A percentile compares a stretch with the other conserved stretches of the same genome.
These are phyloP conservation scores for Mystacides longicornis DNA, from an alignment of 2,888 invertebrate species.

Conservation along the genomic window DNA sequence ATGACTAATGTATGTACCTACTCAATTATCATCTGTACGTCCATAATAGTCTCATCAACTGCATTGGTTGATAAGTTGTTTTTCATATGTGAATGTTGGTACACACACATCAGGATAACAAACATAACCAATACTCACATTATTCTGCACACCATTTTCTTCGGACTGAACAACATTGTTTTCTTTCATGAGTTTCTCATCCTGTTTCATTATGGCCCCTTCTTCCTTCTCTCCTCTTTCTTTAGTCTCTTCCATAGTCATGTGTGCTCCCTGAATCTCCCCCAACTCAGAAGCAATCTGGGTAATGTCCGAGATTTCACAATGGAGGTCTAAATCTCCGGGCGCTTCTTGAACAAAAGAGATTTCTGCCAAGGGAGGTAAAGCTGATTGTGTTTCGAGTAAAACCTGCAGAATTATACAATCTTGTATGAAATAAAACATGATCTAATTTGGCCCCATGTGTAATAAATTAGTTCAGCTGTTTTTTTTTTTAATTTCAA, in stretches of 20 bases:
- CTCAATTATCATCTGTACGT: no score
- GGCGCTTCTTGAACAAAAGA: constrained; percentile 41
- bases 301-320: constrained; percentile 39
- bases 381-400: constrained; percentile 21
- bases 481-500: no score
- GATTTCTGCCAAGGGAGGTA: constrained; percentile 1
- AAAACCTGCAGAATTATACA: constrained; percentile 14
- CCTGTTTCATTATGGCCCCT: background rate
- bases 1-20: no score
- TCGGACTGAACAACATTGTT: background rate
- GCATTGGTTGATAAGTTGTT: no score
- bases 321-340: constrained; percentile 41
- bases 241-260: background rate
- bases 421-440: background rate
- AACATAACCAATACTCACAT: background rate
- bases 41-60: no score
- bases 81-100: no score
- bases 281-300: constrained; percentile 18
- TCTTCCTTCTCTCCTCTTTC: background rate
- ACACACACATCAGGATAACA: no score
- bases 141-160: background rate
- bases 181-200: background rate
- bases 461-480: no score
- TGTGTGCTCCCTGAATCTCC: background rate
- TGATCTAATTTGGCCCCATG: no score